phyloP scores from a whole-genome alignment of 1,140 invertebrate genomes.

The Onthophagus taurus region DNA sequence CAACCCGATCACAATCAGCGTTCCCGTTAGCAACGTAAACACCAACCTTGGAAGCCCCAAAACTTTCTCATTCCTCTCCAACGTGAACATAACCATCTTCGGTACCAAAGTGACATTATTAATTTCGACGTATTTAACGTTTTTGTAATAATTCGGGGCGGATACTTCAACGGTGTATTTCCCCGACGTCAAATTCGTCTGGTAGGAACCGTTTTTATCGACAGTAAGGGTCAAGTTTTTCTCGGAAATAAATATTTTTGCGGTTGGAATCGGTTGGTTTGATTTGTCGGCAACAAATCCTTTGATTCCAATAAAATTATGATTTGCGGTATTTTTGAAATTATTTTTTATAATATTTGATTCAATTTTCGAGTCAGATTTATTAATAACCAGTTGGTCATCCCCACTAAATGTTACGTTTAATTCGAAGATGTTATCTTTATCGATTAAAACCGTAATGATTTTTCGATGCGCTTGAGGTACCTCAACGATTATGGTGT shows the following conservation, averaged over 20 bases:
- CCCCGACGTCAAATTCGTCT: slow-evolving; percentile 44
- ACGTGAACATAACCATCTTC: slow-evolving; percentile 52
- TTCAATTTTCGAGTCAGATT: slow-evolving; percentile 5
- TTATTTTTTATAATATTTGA: neutral
- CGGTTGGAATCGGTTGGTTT: slow-evolving; percentile 49
- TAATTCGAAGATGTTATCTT: too few relatives aligned
- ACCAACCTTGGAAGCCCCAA: slow-evolving; percentile 61
- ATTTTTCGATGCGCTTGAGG: too few relatives aligned
- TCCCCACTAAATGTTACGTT: too few relatives aligned
- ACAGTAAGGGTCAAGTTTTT: slow-evolving; percentile 38
- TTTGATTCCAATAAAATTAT: neutral
- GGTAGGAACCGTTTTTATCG: slow-evolving; percentile 49
- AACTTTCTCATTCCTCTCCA: slow-evolving; percentile 54
- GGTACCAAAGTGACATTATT: slow-evolving; percentile 35
- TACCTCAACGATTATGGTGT: slow-evolving; percentile 26
- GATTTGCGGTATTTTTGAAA: neutral
- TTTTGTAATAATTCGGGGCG: slow-evolving; percentile 45
- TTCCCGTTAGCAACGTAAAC: slow-evolving; percentile 64
- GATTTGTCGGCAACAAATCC: slow-evolving; percentile 48
- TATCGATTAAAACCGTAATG: too few relatives aligned
- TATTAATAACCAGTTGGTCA: neutral
- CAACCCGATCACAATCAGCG: slow-evolving; percentile 35
- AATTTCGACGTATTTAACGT: slow-evolving; percentile 44
- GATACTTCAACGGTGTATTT: slow-evolving; percentile 45
- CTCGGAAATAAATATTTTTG: slow-evolving; percentile 42